Evolutionary conservation across 2,113 vertebrate species (phyloP).

Genomic region (Platichthys stellatus): DNA sequence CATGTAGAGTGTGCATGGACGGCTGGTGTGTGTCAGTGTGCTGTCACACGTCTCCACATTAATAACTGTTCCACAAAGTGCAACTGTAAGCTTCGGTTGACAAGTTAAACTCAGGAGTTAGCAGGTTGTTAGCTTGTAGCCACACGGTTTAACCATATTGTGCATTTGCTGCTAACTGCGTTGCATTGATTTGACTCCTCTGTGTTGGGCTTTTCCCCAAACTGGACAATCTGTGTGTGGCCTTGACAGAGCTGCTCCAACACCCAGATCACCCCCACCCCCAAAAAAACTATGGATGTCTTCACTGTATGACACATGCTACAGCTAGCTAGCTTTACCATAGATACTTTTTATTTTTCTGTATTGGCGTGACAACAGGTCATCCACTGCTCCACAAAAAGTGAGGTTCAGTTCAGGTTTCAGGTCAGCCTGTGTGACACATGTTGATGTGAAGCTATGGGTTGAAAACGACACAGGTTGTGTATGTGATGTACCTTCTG

Average conservation of each 20-base stretch:
- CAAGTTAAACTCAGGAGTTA: not conserved
- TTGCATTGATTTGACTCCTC: not conserved
- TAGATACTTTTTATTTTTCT: not conserved
- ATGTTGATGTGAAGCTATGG: not conserved
- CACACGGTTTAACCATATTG: not conserved
- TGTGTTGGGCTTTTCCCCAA: not conserved
- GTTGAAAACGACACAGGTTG: not conserved
- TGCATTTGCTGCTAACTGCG: not conserved
- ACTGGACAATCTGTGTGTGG: not conserved
- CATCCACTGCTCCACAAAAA: conserved; percentile 24
- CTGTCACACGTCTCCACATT: conserved; percentile 41
- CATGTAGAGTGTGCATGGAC: not conserved
- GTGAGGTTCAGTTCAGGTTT: conserved; percentile 36
- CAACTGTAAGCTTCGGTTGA: not conserved
- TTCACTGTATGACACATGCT: not conserved
- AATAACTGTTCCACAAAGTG: not conserved
- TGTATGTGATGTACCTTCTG: not conserved
- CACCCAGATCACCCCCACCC: not conserved
- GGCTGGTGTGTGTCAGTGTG: not conserved
- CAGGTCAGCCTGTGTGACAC: conserved; percentile 15
- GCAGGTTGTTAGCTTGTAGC: conserved; percentile 1
- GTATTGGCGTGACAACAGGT: not conserved
- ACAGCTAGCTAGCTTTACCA: not conserved
- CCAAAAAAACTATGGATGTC: not conserved
- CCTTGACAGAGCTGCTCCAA: not conserved